phyloP scores from a whole-genome alignment of 2,113 vertebrate genomes.

The Lutjanus erythropterus region DNA sequence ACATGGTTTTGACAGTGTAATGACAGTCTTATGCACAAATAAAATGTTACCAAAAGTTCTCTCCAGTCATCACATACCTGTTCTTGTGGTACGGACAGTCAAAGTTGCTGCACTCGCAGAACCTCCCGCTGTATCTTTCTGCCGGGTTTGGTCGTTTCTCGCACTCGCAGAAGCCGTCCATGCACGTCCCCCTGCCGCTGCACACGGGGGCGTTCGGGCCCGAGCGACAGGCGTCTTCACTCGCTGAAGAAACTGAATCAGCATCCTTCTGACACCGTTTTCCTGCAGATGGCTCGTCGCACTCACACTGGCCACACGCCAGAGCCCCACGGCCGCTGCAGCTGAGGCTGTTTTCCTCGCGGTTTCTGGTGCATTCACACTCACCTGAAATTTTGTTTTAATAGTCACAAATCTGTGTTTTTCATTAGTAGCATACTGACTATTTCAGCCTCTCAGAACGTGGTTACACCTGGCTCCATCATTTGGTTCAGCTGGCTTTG shows the following conservation, averaged over 20 bases:
- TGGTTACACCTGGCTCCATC: too few species aligned
- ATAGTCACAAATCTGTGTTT: not conserved
- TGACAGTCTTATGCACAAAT: too few species aligned
- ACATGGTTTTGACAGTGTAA: too few species aligned
- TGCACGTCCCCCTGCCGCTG: slow-evolving; percentile 52
- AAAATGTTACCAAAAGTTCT: too few species aligned
- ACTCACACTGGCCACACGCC: slow-evolving; percentile 59
- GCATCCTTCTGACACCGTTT: slow-evolving; percentile 13
- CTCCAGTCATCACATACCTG: slow-evolving; percentile 29
- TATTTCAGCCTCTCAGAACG: not conserved
- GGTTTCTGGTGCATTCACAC: slow-evolving; percentile 52
- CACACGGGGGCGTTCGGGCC: slow-evolving; percentile 31
- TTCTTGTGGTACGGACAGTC: slow-evolving; percentile 22
- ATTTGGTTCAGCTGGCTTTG: too few species aligned
- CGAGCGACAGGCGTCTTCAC: slow-evolving; percentile 13
- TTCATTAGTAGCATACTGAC: not conserved
- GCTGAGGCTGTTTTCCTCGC: slow-evolving; percentile 49
- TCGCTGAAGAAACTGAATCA: not conserved
- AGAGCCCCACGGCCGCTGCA: slow-evolving; percentile 46
- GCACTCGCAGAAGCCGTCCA: slow-evolving; percentile 56
- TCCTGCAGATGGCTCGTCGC: slow-evolving; percentile 32
- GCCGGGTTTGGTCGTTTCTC: not conserved
- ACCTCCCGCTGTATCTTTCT: slow-evolving; percentile 29
- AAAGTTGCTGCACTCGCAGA: slow-evolving; percentile 74
- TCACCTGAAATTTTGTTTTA: slow-evolving; percentile 33